Evolutionary conservation across 2,797 vertebrate species (phyloP).

Genomic region (Bradypus variegatus): DNA sequence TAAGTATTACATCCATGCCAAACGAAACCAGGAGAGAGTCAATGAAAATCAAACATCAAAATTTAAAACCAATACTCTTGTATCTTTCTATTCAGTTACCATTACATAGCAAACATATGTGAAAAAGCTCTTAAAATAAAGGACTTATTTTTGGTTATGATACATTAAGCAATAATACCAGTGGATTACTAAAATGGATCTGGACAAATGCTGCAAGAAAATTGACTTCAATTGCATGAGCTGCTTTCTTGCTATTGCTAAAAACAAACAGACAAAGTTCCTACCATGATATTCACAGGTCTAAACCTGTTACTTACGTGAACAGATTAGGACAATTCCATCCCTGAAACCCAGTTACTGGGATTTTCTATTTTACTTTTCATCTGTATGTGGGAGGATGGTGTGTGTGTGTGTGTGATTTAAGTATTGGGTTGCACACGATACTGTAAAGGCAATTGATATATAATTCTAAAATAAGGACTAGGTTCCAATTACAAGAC

Average conservation of each 20-base stretch:
- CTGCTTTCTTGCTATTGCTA: background rate
- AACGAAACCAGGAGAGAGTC: background rate
- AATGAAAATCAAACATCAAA: background rate
- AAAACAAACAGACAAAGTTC: background rate
- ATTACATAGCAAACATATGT: background rate
- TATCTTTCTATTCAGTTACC: background rate
- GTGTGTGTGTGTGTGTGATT: background rate
- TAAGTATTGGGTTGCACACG: fast-evolving
- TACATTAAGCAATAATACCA: background rate
- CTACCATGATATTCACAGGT: background rate
- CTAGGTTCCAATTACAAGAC: background rate
- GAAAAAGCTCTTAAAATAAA: background rate
- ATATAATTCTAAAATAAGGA: no score
- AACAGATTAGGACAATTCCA: background rate
- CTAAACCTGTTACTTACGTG: background rate
- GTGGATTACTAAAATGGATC: background rate
- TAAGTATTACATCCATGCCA: background rate
- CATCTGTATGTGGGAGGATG: background rate
- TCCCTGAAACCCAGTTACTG: background rate
- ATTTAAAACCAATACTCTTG: background rate
- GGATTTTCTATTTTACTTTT: background rate
- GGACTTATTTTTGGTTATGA: background rate
- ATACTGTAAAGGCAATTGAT: background rate
- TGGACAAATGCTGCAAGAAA: background rate
- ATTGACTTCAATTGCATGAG: background rate